Evolutionary conservation across 92 coral and sea anemone species (phyloP).

Genomic region (Heliopora coerulea): DNA sequence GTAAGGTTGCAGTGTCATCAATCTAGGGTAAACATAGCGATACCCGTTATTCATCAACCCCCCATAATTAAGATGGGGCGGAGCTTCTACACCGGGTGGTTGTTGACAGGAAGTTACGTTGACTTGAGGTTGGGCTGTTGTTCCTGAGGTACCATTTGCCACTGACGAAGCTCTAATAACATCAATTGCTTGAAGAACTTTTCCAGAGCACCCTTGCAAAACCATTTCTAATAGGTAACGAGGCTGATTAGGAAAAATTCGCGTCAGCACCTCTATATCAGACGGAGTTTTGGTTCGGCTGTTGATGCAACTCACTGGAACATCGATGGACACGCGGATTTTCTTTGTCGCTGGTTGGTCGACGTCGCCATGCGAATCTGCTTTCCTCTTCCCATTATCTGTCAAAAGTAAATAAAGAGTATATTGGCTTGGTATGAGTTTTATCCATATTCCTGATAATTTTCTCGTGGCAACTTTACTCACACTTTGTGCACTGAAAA

Average conservation of each 20-base stretch:
- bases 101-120: background rate
- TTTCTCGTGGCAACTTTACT: too few species aligned
- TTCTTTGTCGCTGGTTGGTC: constrained; percentile 26
- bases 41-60: constrained; percentile 19
- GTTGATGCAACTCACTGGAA: constrained; percentile 24
- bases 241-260: constrained; percentile 80
- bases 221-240: constrained; percentile 72
- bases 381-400: constrained; percentile 25
- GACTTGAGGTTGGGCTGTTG: background rate
- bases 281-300: constrained; percentile 49
- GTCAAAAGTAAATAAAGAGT: background rate
- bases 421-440: background rate
- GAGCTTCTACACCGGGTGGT: constrained; percentile 3
- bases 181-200: constrained; percentile 87
- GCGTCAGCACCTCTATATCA: constrained; percentile 70
- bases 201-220: constrained; percentile 86
- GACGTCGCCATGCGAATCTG: background rate
- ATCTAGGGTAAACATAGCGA: constrained; percentile 36
- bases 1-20: constrained; percentile 19
- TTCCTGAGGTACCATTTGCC: background rate
- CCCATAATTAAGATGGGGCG: background rate
- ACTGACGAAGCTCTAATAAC: constrained; percentile 70
- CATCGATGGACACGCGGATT: constrained; percentile 24
- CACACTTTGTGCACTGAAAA: too few species aligned
- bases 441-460: too few species aligned